These are phyloP conservation scores for Diplosoma virens DNA, from an alignment of 23 tunicate genomes.

Conservation along the genomic window DNA sequence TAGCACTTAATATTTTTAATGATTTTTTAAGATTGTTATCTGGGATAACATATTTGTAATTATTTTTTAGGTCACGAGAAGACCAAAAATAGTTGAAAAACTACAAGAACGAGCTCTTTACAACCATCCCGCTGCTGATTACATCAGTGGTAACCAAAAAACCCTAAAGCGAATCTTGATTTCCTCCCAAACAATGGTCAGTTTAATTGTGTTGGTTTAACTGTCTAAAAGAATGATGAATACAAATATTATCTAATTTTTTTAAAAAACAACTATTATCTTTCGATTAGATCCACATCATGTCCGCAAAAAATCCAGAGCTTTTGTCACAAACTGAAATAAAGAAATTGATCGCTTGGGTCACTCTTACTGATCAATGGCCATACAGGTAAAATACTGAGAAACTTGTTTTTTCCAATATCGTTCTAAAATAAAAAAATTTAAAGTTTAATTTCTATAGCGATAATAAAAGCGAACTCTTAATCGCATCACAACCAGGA, in stretches of 20 bases:
- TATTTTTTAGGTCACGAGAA: no score
- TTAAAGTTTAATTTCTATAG: no score
- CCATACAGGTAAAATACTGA: constrained; percentile 41
- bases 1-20: no score
- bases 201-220: no score
- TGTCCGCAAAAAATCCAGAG: background rate
- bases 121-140: background rate
- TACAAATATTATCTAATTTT: no score
- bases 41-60: no score
- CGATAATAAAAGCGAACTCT: no score
- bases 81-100: background rate
- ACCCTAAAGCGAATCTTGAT: constrained; percentile 13
- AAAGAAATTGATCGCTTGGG: constrained; percentile 32
- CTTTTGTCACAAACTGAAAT: background rate
- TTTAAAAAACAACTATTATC: no score
- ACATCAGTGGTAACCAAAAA: constrained; percentile 37
- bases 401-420: background rate
- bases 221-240: no score
- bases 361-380: constrained; percentile 53
- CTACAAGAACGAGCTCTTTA: background rate
- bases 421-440: no score
- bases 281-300: background rate
- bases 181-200: constrained; percentile 40
- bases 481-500: no score
- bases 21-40: no score